Evolutionary conservation across 1,140 invertebrate species (phyloP).

Genomic region (Drosophila bifasciata): DNA sequence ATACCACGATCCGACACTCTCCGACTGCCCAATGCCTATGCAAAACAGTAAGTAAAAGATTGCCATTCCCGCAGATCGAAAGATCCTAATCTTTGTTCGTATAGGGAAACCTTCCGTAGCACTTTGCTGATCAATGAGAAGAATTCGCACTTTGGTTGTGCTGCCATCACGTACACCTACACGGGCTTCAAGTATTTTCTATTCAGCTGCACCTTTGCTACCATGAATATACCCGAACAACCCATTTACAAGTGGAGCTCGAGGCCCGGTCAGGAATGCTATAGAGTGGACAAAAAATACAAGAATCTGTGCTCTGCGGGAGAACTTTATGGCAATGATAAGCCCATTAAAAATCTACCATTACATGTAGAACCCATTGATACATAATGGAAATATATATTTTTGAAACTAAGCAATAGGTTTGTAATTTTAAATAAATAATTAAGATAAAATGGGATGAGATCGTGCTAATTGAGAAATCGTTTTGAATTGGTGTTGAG

Average conservation of each 20-base stretch:
- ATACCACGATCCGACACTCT: constrained; percentile 19
- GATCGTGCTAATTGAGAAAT: too few species aligned
- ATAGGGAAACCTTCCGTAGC: not conserved
- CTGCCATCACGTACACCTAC: not conserved
- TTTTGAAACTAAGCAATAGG: too few species aligned
- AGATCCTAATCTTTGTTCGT: not conserved
- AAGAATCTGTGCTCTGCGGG: constrained; percentile 17
- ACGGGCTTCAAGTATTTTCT: not conserved
- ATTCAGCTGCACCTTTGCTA: constrained; percentile 42
- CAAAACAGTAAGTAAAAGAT: constrained; percentile 13
- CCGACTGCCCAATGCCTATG: not conserved
- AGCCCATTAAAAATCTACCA: not conserved
- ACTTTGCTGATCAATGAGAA: constrained; percentile 35
- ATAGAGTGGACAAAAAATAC: constrained; percentile 6
- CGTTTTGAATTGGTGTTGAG: too few species aligned
- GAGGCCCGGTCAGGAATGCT: not conserved
- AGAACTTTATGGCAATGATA: constrained; percentile 13
- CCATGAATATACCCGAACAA: constrained; percentile 16
- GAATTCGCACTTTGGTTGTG: constrained; percentile 42
- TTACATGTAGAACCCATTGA: too few species aligned
- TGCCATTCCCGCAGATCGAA: not conserved
- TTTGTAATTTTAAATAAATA: too few species aligned
- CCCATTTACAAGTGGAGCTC: constrained; percentile 35
- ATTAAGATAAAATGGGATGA: too few species aligned
- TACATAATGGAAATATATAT: too few species aligned